These are phyloP conservation scores for Melopsittacus undulatus DNA, from an alignment of 2,797 vertebrate species.

Conservation along the genomic window DNA sequence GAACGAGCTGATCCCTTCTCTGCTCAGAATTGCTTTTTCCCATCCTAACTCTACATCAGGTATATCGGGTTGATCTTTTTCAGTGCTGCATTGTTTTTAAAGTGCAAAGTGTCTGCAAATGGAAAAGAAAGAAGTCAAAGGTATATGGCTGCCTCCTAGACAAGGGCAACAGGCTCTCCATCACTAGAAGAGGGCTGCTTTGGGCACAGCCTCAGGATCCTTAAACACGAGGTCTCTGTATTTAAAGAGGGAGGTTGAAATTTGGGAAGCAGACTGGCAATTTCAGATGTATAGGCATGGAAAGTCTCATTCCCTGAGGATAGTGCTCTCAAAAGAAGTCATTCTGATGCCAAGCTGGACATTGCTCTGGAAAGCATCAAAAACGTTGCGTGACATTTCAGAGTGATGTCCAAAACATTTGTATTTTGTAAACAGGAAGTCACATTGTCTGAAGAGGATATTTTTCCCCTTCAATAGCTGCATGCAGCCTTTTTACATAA, in stretches of 20 bases:
- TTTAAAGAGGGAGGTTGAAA: neutral
- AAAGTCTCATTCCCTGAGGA: neutral
- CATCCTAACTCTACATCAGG: too few species aligned
- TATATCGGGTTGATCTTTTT: neutral
- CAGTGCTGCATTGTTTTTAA: neutral
- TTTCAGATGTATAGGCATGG: neutral
- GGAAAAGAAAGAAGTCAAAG: neutral
- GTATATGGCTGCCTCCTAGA: neutral
- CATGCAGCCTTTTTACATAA: constrained; percentile 26
- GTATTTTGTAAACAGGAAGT: constrained; percentile 55
- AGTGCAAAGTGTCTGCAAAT: neutral
- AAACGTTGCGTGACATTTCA: neutral
- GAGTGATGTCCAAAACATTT: neutral
- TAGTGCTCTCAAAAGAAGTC: neutral
- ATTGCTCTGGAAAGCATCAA: constrained; percentile 15
- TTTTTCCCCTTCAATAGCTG: constrained; percentile 1
- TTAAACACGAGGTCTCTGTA: neutral
- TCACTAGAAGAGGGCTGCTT: neutral
- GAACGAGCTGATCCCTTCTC: neutral
- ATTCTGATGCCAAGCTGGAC: neutral
- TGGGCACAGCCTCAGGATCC: neutral
- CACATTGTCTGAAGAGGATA: constrained; percentile 37
- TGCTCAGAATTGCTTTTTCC: neutral
- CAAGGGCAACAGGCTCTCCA: accelerated
- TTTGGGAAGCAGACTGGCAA: neutral